Evolutionary conservation across 2,113 vertebrate species (phyloP).

Genomic region (Hystrix cristata): DNA sequence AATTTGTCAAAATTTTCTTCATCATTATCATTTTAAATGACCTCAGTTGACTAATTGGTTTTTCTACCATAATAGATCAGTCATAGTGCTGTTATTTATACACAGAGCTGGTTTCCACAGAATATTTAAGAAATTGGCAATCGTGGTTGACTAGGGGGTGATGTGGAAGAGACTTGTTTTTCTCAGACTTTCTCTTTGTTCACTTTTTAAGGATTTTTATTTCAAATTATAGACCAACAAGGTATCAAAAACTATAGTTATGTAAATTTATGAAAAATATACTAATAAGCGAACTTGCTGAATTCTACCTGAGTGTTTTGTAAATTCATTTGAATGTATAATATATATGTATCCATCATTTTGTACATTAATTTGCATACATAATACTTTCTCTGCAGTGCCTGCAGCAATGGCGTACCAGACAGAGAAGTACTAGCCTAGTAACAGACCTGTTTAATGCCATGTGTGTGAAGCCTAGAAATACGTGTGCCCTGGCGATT

Average conservation of each 20-base stretch:
- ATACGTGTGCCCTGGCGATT: neutral
- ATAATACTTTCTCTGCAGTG: conserved; percentile 24
- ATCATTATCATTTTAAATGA: conserved; percentile 35
- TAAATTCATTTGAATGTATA: conserved; percentile 43
- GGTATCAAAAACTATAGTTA: neutral
- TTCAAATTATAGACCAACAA: conserved; percentile 35
- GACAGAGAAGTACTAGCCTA: neutral
- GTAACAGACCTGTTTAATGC: neutral
- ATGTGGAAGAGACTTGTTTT: conserved; percentile 43
- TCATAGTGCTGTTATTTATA: neutral
- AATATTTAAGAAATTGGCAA: conserved; percentile 7
- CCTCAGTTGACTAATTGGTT: neutral
- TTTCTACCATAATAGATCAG: neutral
- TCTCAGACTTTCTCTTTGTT: conserved; percentile 19
- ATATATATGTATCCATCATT: conserved; percentile 6
- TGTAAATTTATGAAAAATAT: conserved; percentile 8
- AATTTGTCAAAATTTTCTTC: conserved; percentile 54
- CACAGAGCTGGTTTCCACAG: neutral
- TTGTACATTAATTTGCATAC: conserved; percentile 18
- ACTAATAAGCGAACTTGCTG: neutral
- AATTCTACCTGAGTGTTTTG: conserved; percentile 25
- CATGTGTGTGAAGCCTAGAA: neutral
- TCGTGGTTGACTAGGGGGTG: neutral
- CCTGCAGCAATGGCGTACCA: neutral
- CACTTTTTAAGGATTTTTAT: neutral